Evolutionary conservation across 1,140 invertebrate genomes (phyloP).

Genomic region (Aethina tumida): DNA sequence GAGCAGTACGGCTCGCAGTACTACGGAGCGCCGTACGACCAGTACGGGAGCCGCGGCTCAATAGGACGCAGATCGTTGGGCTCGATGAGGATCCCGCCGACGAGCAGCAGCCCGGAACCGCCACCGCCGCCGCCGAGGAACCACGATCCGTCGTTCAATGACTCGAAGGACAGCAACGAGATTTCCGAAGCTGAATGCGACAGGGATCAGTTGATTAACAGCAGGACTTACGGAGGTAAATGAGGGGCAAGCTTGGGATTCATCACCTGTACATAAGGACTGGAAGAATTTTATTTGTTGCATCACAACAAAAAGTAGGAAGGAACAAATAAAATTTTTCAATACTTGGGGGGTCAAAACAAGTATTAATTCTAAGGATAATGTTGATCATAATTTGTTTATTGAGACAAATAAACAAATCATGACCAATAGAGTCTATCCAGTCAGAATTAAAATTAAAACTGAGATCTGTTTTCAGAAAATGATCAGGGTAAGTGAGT

Average conservation of each 20-base stretch:
- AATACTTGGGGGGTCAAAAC: neutral
- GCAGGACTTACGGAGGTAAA: conserved; percentile 62
- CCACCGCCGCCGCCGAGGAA: conserved; percentile 69
- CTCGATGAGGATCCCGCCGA: conserved; percentile 55
- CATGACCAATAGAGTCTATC: too few relatives aligned
- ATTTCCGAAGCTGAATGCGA: conserved; percentile 89
- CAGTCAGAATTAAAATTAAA: conserved; percentile 13
- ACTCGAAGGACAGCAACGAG: conserved; percentile 86
- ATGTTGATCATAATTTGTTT: too few relatives aligned
- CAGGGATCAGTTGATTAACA: conserved; percentile 62
- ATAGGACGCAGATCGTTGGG: conserved; percentile 47
- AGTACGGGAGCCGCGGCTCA: conserved; percentile 74
- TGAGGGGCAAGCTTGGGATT: too few relatives aligned
- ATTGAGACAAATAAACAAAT: too few relatives aligned
- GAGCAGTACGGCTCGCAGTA: conserved; percentile 81
- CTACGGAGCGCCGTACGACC: conserved; percentile 75
- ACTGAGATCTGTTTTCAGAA: conserved; percentile 32
- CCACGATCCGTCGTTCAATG: conserved; percentile 71
- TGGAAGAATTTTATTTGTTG: too few relatives aligned
- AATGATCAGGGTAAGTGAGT: conserved; percentile 35
- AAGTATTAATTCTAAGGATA: too few relatives aligned
- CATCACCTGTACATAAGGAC: too few relatives aligned
- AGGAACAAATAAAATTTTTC: neutral
- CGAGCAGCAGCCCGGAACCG: conserved; percentile 58
- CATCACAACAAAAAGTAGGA: neutral